Evolutionary conservation across 2,797 vertebrate genomes (phyloP), one percentile per base, ranked within the genome.

Genomic region (Acanthornis magna): DNA sequence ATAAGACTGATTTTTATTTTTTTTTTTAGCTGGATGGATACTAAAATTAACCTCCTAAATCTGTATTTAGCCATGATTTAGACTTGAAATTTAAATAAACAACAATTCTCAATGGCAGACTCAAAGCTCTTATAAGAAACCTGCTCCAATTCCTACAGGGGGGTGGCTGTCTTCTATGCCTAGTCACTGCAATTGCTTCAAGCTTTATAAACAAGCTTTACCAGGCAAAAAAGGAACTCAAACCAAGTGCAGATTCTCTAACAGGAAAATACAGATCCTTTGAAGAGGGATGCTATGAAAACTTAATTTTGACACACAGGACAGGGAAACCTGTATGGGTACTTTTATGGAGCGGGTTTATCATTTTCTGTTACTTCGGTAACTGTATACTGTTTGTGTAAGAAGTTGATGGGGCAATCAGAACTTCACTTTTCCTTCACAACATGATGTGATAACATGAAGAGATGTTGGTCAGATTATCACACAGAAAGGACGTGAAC

Each of bases 361-460:
- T 20, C 2, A 40, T 9, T 13, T 57, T 55, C 65, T 80, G 7
- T 40, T 36, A 19, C 60, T 55, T 29, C 23, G 42, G 21, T 32
- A 55, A 74, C 4, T 32, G 26, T 38, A 38, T 38, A 38, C 30
- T 18, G 26, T 20, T 70, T 19, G 16, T 29, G 1, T 13, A 79
- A 79, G 81, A 34, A 85, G 38, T 13, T 55, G 51, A 45, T 15
- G 3, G 53, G 26, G 25, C 54, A 57, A 61, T 25, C 77, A 68
- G 10, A 94, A 82, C 20, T 36, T 80, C n/a, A 63, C 7, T 14
- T n/a, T 63, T 32, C 34, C 36, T 17, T 61, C 45, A 61, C 57
- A 88, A 25, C 13, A 23, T 14, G 42, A 36, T 0, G 0, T 0
- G 0, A 17, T 18, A 67, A 42, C 21, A 38, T 2, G 3, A 82